phyloP scores from a whole-genome alignment of 37 sponge, comb jelly and placozoan species.

The Geodia barretti region DNA sequence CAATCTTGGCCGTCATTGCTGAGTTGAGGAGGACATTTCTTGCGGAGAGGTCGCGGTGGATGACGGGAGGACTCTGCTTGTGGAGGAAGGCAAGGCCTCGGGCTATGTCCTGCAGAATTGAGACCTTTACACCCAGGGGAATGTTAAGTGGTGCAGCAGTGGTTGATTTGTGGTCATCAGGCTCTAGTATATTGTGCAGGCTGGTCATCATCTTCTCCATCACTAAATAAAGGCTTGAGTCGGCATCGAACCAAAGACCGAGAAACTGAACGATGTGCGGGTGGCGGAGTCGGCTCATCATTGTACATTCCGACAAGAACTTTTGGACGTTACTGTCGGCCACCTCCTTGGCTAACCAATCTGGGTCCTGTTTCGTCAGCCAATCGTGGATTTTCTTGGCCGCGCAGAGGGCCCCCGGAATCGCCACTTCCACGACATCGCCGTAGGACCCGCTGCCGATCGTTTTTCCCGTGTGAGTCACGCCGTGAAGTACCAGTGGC shows the following conservation, averaged over 20 bases:
- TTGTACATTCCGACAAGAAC: conserved; percentile 20
- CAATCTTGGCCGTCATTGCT: conserved; percentile 24
- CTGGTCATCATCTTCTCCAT: background rate
- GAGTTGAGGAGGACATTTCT: conserved; percentile 21
- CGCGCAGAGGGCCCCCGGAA: conserved; percentile 22
- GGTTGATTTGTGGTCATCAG: too few relatives aligned
- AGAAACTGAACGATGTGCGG: conserved; percentile 66
- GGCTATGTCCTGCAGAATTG: conserved; percentile 33
- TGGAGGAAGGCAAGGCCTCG: conserved; percentile 32
- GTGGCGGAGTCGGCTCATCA: conserved; percentile 50
- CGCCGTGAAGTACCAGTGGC: too few relatives aligned
- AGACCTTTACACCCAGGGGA: conserved; percentile 4
- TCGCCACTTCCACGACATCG: conserved; percentile 25
- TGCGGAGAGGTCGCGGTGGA: conserved; percentile 33
- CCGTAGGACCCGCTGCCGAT: conserved; percentile 28
- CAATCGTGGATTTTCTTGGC: conserved; percentile 28
- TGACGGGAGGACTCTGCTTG: background rate
- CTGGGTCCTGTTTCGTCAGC: background rate
- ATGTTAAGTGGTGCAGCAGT: background rate
- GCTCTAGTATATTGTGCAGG: background rate
- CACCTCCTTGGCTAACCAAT: too few relatives aligned
- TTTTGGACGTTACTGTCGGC: background rate
- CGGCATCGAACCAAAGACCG: too few relatives aligned
- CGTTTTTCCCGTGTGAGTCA: conserved; percentile 2
- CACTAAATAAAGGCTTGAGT: too few relatives aligned